Evolutionary conservation across 2,888 invertebrate species (phyloP), one percentile per base, ranked within the genome.

Genomic region (Stegophylla sp.): DNA sequence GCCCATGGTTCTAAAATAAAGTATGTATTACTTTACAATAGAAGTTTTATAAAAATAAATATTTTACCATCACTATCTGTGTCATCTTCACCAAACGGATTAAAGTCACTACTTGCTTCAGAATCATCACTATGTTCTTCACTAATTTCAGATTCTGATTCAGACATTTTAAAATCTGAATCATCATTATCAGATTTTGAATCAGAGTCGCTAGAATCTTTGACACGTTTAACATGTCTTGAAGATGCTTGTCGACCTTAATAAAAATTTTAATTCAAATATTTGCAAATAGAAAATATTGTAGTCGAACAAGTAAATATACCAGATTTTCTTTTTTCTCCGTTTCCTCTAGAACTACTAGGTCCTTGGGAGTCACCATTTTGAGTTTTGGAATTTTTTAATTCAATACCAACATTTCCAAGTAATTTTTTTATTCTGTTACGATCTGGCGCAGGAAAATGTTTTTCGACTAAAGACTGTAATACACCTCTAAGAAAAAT

Each of bases 361-460:
- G 73, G 76, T 17, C 79, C 82, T 23, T 82, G 74, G 41, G 67
- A 59, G 10, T 81, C 64, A 41, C 77, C 77, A 69, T 82, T 82
- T 41, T 76, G 71, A 7, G 9, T 51, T 82, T 83, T 83, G 17
- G 63, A 61, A 53, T 82, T 76, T 41, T 82, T 82, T 59, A 82
- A 72, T 28, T 82, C 83, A 45, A 82, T 83, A 48, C 79, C 82
- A 45, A 85, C 85, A 66, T 85, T 73, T 3, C 88, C 94, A 67
- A 95, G 88, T 81, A 95, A 88, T 13, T 93, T 90, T 86, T 92
- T 91, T 84, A 94, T 94, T 83, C 94, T 90, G 86, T 91, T 91
- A 73, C 96, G 89, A 88, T 97, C 95, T 4, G 97, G 97, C 0
- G 97, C 97, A 0, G 99, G 99, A 86, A 99, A 99, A 88, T 99